Evolutionary conservation across 2,113 vertebrate species (phyloP), one percentile per base, ranked within the genome.

Genomic region (Stegostoma tigrinum): DNA sequence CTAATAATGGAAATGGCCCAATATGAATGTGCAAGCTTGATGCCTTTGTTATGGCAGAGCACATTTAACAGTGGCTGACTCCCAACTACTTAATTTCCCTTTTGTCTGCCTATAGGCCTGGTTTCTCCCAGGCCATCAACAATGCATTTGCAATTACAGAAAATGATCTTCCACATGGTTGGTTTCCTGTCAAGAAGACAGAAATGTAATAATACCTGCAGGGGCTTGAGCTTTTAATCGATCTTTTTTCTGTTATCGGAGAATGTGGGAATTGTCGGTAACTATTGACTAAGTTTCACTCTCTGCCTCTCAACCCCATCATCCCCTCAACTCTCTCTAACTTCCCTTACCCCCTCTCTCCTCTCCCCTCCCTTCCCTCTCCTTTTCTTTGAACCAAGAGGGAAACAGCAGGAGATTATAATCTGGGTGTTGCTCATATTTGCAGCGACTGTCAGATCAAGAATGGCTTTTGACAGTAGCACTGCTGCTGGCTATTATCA

Each of bases 21-120:
- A 52, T 90, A 17, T 48, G 42, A 72, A 70, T 70, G 38, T 24
- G 48, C 24, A 48, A 48, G 23, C 23, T 95, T 27, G 23, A 72
- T 70, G 38, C 67, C 66, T 70, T 48, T 70, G 45, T 70, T 95
- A n/a, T 95, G n/a, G 27, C 38, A 48, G 42, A 45, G 34, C 30
- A 70, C 23, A 95, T 21, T 70, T 72, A 95, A 72, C 12, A 48
- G 66, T 45, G 24, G 45, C 93, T 48, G 24, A 27, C 67, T 93
- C 61, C 17, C 89, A 66, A 93, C 34, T 61, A 93, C 34, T 66
- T 93, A 64, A 93, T 93, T 93, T 93, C 15, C 89, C 80, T 93
- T n/a, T 91, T 61, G 30, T 6, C 30, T 64, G 30, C 55, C 55
- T 23, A 30, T 38, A 34, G 61, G 12, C 24, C 64, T 12, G 17